Conservation (phyloP, 2,888 invertebrate species). For the Silvanus unidentatus region DNA sequence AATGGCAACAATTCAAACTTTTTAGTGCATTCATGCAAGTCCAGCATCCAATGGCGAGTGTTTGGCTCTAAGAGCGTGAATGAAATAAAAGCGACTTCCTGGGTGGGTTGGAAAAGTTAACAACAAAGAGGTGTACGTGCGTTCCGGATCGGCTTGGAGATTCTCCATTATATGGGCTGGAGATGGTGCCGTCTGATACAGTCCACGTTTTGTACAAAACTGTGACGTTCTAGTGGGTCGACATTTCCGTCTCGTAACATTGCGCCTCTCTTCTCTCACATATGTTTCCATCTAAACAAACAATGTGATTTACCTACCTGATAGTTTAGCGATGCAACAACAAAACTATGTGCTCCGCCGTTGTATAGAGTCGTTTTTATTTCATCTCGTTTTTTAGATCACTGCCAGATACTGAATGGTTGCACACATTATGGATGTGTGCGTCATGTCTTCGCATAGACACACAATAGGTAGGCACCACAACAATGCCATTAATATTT, state of each 20-base stretch:
- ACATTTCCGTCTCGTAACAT: conserved; percentile 30
- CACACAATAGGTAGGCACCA: too few relatives aligned
- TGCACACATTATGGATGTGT: too few relatives aligned
- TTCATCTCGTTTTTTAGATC: too few relatives aligned
- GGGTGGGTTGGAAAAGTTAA: conserved; percentile 37
- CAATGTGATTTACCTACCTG: conserved; percentile 29
- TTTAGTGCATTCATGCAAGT: too few relatives aligned
- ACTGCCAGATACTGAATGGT: too few relatives aligned
- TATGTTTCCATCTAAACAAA: conserved; percentile 22
- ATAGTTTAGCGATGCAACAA: conserved; percentile 17
- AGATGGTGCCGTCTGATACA: conserved; percentile 39
- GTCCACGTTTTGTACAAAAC: conserved; percentile 24
- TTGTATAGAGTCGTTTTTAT: too few relatives aligned
- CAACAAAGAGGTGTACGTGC: conserved; percentile 43
- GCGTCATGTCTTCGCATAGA: too few relatives aligned
- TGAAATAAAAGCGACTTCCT: conserved; percentile 41
- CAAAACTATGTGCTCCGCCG: too few relatives aligned
- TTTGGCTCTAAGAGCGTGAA: conserved; percentile 34
- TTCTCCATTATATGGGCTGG: conserved; percentile 32
- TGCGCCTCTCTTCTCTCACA: conserved; percentile 22
- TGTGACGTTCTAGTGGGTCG: conserved; percentile 23
- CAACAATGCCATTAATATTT: too few relatives aligned
- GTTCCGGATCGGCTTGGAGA: conserved; percentile 40
- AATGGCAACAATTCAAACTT: too few relatives aligned
- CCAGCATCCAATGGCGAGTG: too few relatives aligned